These are phyloP conservation scores for Sinocyclocheilus anophthalmus DNA, from an alignment of 2,113 vertebrate genomes.

Conservation along the genomic window DNA sequence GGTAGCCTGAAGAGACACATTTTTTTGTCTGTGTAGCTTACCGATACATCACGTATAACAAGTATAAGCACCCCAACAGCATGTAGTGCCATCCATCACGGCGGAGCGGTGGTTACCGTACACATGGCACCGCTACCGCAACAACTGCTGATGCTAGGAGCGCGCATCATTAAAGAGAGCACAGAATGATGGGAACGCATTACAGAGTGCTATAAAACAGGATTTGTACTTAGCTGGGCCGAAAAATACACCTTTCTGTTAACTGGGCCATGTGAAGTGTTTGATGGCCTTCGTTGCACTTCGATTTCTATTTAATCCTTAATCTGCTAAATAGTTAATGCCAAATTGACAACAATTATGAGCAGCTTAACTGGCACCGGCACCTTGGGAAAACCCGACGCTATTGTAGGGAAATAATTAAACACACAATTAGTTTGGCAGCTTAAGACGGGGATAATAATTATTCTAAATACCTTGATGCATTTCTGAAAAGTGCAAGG, in stretches of 20 bases:
- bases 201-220: constrained; percentile 40
- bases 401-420: constrained; percentile 63
- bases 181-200: constrained; percentile 43
- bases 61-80: constrained; percentile 33
- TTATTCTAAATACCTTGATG: constrained; percentile 61
- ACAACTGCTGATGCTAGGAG: constrained; percentile 44
- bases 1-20: constrained; percentile 38
- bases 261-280: constrained; percentile 18
- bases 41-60: constrained; percentile 49
- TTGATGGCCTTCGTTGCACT: constrained; percentile 48
- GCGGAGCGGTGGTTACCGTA: constrained; percentile 38
- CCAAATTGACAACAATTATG: constrained; percentile 67
- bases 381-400: constrained; percentile 57
- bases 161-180: constrained; percentile 47
- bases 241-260: constrained; percentile 48
- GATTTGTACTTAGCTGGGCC: constrained; percentile 42
- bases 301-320: constrained; percentile 58
- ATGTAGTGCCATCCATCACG: constrained; percentile 44
- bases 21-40: constrained; percentile 46
- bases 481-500: constrained; percentile 52
- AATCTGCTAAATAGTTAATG: constrained; percentile 66
- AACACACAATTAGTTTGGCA: constrained; percentile 66
- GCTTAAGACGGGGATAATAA: constrained; percentile 58
- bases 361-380: constrained; percentile 58
- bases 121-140: not conserved